Evolutionary conservation across 1,140 invertebrate species (phyloP).

Genomic region (Macrocentrus cingulum): DNA sequence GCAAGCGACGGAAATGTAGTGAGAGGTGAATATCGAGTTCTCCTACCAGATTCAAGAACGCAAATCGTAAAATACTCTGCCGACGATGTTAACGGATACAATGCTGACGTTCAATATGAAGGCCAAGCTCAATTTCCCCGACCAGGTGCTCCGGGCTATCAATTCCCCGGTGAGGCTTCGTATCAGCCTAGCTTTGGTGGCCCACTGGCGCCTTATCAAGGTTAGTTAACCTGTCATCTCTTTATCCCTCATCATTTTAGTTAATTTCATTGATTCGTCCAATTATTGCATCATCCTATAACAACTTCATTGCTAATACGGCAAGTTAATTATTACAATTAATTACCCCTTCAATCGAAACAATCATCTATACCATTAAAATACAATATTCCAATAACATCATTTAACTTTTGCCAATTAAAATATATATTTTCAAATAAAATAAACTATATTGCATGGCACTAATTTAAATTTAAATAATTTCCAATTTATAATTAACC

Average conservation of each 20-base stretch:
- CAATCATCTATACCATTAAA: too few relatives aligned
- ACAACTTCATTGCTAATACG: too few relatives aligned
- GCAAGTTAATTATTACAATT: too few relatives aligned
- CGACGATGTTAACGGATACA: conserved; percentile 75
- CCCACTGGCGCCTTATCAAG: conserved; percentile 10
- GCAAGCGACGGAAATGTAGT: conserved; percentile 70
- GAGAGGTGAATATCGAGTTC: conserved; percentile 71
- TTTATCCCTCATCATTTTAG: neutral
- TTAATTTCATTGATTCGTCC: too few relatives aligned
- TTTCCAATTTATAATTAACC: too few relatives aligned
- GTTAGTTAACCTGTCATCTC: conserved; percentile 1
- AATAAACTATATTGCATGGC: too few relatives aligned
- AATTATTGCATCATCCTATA: too few relatives aligned
- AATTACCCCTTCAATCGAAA: too few relatives aligned
- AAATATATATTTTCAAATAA: too few relatives aligned
- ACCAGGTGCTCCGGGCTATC: conserved; percentile 29
- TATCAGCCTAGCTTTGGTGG: conserved; percentile 14
- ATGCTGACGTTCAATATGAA: conserved; percentile 76
- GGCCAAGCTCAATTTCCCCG: conserved; percentile 67
- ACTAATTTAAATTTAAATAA: too few relatives aligned
- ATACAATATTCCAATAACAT: too few relatives aligned
- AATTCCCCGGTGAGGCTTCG: conserved; percentile 7
- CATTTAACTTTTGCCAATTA: too few relatives aligned
- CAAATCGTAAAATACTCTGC: conserved; percentile 76
- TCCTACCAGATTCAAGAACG: conserved; percentile 72